Conservation (phyloP, 2,888 invertebrate species). For the Torymus auratus region DNA sequence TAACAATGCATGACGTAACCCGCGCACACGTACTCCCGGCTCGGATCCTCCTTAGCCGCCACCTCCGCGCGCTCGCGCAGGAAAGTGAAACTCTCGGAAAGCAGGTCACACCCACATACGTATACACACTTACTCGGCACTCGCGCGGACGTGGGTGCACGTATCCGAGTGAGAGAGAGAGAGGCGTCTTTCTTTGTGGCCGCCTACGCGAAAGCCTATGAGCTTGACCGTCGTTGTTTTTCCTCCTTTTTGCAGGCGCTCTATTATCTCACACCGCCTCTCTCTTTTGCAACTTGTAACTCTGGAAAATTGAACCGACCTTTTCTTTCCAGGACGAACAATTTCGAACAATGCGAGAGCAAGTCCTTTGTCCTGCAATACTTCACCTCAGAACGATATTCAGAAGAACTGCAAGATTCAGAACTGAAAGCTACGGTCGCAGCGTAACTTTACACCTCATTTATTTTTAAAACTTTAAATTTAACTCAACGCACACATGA, state of each 20-base stretch:
- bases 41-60: constrained; percentile 69
- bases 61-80: constrained; percentile 59
- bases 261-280: background rate
- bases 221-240: constrained; percentile 13
- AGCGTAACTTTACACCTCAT: too few species aligned
- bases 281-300: too few species aligned
- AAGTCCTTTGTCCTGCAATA: too few species aligned
- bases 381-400: too few species aligned
- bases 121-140: constrained; percentile 24
- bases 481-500: too few species aligned
- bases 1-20: constrained; percentile 69
- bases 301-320: too few species aligned
- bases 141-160: background rate
- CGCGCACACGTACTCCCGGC: constrained; percentile 56
- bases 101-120: constrained; percentile 76
- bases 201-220: constrained; percentile 11
- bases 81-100: constrained; percentile 77
- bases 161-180: background rate
- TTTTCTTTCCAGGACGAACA: too few species aligned
- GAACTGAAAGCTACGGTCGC: too few species aligned
- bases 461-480: too few species aligned
- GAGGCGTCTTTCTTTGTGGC: background rate
- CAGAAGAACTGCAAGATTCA: too few species aligned
- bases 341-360: too few species aligned
- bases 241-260: background rate